These are phyloP conservation scores for Erebia aethiops DNA, from an alignment of 2,888 invertebrate genomes.

Conservation along the genomic window DNA sequence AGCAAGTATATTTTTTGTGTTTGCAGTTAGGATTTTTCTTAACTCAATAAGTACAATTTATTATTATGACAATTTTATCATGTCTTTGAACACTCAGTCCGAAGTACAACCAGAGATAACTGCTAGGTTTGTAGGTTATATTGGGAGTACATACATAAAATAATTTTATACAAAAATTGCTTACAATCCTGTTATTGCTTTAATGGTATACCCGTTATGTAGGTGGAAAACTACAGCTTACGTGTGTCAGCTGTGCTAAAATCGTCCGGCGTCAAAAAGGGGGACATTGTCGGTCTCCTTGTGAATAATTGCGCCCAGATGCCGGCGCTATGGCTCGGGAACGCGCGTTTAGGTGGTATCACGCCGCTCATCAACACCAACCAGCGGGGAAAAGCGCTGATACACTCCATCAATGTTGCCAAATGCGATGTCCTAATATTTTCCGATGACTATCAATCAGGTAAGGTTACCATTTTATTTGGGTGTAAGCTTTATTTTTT, in stretches of 20 bases:
- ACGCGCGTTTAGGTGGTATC: constrained; percentile 93
- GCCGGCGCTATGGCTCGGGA: constrained; percentile 95
- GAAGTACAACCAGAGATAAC: too few species aligned
- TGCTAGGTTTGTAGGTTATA: too few species aligned
- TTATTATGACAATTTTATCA: too few species aligned
- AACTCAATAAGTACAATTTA: too few species aligned
- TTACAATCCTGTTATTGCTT: not conserved
- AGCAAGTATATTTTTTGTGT: too few species aligned
- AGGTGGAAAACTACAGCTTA: constrained; percentile 94
- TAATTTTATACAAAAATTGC: too few species aligned
- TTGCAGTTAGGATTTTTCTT: too few species aligned
- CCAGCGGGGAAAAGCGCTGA: constrained; percentile 90
- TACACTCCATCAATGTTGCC: constrained; percentile 94
- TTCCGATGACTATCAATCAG: constrained; percentile 86
- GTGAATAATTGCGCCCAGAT: constrained; percentile 96
- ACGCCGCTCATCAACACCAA: constrained; percentile 97
- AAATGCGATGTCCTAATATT: constrained; percentile 93
- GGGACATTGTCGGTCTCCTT: constrained; percentile 93
- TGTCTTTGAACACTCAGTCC: too few species aligned
- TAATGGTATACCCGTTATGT: constrained; percentile 37
- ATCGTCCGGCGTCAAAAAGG: constrained; percentile 90
- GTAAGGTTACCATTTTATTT: constrained; percentile 58
- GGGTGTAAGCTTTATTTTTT: not conserved
- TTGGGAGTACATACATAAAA: too few species aligned
- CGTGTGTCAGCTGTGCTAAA: constrained; percentile 91